Conservation (phyloP, 2,888 invertebrate species). For the Cheilosia grossa region DNA sequence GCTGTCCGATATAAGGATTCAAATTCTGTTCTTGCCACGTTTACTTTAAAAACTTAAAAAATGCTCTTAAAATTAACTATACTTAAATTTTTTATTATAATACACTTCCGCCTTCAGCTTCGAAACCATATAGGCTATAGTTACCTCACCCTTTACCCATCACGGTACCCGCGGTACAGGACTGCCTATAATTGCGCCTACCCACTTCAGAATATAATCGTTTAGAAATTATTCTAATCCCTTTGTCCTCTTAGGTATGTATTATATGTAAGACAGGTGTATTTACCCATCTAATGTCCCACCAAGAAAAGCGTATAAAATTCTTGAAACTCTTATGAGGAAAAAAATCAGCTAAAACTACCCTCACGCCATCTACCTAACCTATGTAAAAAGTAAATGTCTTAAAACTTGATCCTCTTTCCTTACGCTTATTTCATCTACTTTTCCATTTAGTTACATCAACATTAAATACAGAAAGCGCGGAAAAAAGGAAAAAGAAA, state of each 20-base stretch:
- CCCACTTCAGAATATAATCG: slow-evolving; percentile 34
- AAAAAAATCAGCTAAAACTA: slow-evolving; percentile 48
- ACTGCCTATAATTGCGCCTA: neutral
- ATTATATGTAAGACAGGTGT: neutral
- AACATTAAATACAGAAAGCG: slow-evolving; percentile 46
- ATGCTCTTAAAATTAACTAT: too few species aligned
- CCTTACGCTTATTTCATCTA: slow-evolving; percentile 73
- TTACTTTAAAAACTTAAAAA: too few species aligned
- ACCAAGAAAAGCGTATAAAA: slow-evolving; percentile 3
- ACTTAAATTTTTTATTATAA: too few species aligned
- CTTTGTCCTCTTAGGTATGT: slow-evolving; percentile 55
- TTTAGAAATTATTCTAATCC: slow-evolving; percentile 66
- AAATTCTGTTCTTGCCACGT: too few species aligned
- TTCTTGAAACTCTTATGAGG: slow-evolving; percentile 45
- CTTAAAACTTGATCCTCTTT: slow-evolving; percentile 75
- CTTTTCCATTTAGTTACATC: slow-evolving; percentile 74
- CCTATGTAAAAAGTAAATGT: slow-evolving; percentile 70
- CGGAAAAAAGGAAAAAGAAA: slow-evolving; percentile 29
- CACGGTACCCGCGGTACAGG: too few species aligned
- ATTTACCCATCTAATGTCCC: neutral
- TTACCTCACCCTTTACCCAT: too few species aligned
- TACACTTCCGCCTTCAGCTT: too few species aligned
- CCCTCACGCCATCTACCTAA: slow-evolving; percentile 43
- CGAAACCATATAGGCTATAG: too few species aligned
- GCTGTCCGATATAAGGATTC: too few species aligned